Base-by-base conservation (phyloP, 2,113 vertebrate species). In the Orientallactaga bullata region DNA sequence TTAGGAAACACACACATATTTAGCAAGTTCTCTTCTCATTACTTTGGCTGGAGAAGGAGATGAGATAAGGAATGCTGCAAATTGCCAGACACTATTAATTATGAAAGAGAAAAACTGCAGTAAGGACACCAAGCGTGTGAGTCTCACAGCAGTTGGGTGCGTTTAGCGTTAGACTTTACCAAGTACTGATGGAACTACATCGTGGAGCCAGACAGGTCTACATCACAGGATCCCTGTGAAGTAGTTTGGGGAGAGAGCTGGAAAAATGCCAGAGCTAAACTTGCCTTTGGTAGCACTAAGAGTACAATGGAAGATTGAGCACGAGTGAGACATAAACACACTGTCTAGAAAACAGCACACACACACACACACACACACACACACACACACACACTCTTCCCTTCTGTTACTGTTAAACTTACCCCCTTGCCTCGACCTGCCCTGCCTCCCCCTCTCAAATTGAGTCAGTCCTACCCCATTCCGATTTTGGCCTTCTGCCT, bases 261-360 rank as follows among this genome's bases (percentile, higher is more conserved):
- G 47, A 23, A 68, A 83, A 82, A 81, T 39, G 55, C 28, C 39
- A 82, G 65, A 60, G 65, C 74, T 78, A 73, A 66, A 78, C 26
- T 85, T 91, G 68, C 60, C 63, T 74, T 81, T 51, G 32, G 20
- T 89, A 93, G 68, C 65, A 60, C 68, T 74, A 28, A 78, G 63
- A 35, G 26, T 71, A 68, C 16, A 63, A 42, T 61, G 78, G 80
- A 87, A 88, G 85, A 85, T 6, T 73, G 84, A 94, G 78, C 18
- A 81, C 58, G 63, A 90, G 32, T 21, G 68, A 94, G 74, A 95
- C 63, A 82, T 30, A 77, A 82, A 78, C 21, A n/a, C 21, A 28
- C 28, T 76, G 85, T 81, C 81, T 94, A 82, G 87, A 92, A 95
- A 96, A 93, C 85, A n/a, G n/a, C n/a, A n/a, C n/a, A n/a, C n/a